Conservation (phyloP, 2,888 invertebrate genomes). For the Temnothorax rugatulus region DNA sequence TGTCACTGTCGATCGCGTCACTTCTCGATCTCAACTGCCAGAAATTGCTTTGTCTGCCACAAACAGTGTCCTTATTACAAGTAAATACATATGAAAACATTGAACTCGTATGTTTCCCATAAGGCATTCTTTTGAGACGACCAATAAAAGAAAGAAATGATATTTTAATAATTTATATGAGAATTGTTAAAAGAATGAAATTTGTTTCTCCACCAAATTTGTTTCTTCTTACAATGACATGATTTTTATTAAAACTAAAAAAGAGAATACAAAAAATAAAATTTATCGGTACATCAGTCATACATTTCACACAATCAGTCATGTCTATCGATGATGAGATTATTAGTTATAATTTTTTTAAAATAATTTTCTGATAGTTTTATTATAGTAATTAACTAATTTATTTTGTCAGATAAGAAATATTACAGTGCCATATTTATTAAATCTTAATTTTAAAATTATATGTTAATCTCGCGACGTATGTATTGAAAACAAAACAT, state of each 20-base stretch:
- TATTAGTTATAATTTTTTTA: not conserved
- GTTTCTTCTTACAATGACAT: not conserved
- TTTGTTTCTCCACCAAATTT: not conserved
- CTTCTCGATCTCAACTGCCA: not conserved
- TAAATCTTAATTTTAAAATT: not conserved
- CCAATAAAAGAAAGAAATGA: not conserved
- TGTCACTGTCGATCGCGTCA: not conserved
- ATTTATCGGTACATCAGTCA: not conserved
- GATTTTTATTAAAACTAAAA: not conserved
- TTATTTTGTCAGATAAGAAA: not conserved
- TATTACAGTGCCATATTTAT: not conserved
- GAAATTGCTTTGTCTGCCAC: not conserved
- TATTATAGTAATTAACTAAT: not conserved
- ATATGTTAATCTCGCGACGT: not conserved
- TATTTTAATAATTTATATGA: slow-evolving; percentile 20
- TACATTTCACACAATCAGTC: no score
- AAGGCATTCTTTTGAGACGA: not conserved
- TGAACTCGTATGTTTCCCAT: not conserved
- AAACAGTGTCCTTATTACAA: not conserved
- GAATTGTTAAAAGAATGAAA: not conserved
- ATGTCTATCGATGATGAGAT: not conserved
- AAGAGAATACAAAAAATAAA: not conserved
- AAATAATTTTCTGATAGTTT: not conserved
- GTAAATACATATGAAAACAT: not conserved
- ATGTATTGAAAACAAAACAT: slow-evolving; percentile 1